Percentiles rank a stretch among this genome's conserved stretches.
Conservation (phyloP, 2,113 vertebrate species). For the Grantiella picta region DNA sequence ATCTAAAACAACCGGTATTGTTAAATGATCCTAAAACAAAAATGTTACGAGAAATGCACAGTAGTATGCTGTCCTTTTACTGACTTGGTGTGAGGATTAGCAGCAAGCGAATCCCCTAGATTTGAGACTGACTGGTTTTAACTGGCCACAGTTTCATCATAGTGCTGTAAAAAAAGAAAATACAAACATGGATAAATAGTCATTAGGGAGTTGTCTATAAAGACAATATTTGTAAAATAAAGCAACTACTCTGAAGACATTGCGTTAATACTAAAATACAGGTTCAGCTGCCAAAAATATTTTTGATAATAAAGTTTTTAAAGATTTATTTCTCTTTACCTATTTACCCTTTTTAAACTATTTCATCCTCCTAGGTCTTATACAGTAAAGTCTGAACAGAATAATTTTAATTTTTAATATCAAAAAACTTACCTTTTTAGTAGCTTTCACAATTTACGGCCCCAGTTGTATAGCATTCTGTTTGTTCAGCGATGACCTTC, state of each 20-base stretch:
- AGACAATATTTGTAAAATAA: background rate
- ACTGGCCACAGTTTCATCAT: background rate
- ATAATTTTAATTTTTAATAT: background rate
- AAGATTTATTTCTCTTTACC: background rate
- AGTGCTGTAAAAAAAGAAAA: background rate
- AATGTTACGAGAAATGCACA: slow-evolving; percentile 17
- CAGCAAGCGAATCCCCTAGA: background rate
- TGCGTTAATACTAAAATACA: background rate
- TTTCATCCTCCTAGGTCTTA: background rate
- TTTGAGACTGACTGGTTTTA: background rate
- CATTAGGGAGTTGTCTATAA: background rate
- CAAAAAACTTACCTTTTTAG: slow-evolving; percentile 65
- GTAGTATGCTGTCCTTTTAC: background rate
- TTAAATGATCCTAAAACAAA: slow-evolving; percentile 35
- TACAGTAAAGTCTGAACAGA: background rate
- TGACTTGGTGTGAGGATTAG: background rate
- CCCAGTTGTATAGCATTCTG: slow-evolving; percentile 55
- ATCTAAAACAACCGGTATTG: slow-evolving; percentile 27
- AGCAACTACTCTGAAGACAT: background rate
- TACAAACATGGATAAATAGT: background rate
- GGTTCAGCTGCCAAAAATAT: background rate
- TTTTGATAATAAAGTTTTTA: background rate
- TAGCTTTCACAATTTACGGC: slow-evolving; percentile 76
- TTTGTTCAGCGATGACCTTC: slow-evolving; percentile 74
- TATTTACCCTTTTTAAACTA: background rate